Base-by-base conservation (phyloP, 2,797 vertebrate genomes). In the Tamandua tetradactyla region DNA sequence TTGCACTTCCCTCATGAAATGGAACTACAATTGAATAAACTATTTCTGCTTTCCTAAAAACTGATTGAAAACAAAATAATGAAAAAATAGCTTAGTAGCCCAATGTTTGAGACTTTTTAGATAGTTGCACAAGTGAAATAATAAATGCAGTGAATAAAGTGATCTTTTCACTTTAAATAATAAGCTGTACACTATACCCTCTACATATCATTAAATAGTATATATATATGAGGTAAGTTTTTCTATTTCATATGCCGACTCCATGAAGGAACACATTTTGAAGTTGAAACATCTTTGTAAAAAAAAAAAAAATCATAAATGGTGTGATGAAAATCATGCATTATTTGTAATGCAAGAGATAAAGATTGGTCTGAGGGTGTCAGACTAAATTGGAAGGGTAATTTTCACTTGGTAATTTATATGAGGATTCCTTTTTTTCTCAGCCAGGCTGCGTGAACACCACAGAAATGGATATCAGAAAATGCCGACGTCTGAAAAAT, bases 391-490 rank as follows among this genome's bases (percentile, higher is more conserved):
- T 40, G 47, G 90, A 87, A 80, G 9, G 42, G 83, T 68, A 76
- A 93, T 96, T 91, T 61, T 89, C 55, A 88, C 91, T 49, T 35
- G 52, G 95, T 97, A 95, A 98, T 78, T 52, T 0, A 1, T 13
- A 86, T 55, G 4, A 55, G 86, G 23, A 25, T 94, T 23, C 93
- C 42, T 96, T 47, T 96, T 62, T 97, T 97, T 93, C 87, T 98
- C 98, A 99, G 99, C 99, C 99, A 18, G 99, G 99, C 95, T 99
- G 99, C 95, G 99, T 99, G 97, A 99, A 99, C 98, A 99, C 99
- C 97, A 99, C 99, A 25, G 99, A 99, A 98, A 99, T 99, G 99
- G 99, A 99, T 97, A 99, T 99, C 96, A 99, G 99, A 97, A 99
- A 99, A 98, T 99, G 99, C 94, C 98, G 99, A n/a, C 98, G 99